Percentiles rank a stretch among this genome's conserved stretches.
Evolutionary conservation across 2,113 vertebrate species (phyloP).

Genomic region (Stictonetta naevosa): DNA sequence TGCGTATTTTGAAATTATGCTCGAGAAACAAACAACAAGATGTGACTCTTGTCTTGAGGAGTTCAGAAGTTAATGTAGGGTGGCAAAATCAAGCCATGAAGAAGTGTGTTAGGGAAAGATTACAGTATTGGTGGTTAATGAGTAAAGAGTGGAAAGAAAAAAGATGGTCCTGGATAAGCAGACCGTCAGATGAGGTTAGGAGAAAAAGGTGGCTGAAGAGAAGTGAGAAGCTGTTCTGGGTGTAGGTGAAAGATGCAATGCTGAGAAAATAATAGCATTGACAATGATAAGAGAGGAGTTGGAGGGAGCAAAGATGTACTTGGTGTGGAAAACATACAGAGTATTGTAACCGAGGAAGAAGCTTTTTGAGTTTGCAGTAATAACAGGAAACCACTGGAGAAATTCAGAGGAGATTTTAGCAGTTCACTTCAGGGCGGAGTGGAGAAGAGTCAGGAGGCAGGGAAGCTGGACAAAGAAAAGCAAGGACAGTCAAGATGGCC

Average conservation of each 20-base stretch:
- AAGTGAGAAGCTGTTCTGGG: not conserved
- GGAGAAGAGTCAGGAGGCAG: not conserved
- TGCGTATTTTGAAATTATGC: not conserved
- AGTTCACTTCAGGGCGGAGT: not conserved
- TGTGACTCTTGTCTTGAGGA: not conserved
- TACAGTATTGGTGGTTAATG: not conserved
- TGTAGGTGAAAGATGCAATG: not conserved
- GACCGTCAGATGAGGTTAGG: not conserved
- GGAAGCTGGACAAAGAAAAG: not conserved
- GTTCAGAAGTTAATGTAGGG: not conserved
- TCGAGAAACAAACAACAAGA: not conserved
- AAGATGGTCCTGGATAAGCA: not conserved
- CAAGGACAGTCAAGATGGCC: not conserved
- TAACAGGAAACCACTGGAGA: slow-evolving; percentile 13
- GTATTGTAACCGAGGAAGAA: not conserved
- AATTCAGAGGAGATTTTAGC: not conserved
- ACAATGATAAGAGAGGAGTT: not conserved
- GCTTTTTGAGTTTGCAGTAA: not conserved
- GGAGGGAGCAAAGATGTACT: not conserved
- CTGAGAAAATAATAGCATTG: not conserved
- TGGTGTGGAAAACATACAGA: not conserved
- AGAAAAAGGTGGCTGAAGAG: not conserved
- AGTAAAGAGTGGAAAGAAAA: not conserved
- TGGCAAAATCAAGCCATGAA: not conserved
- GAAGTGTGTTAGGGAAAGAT: not conserved